Conservation (phyloP, 2,113 vertebrate genomes). For the Naja naja region DNA sequence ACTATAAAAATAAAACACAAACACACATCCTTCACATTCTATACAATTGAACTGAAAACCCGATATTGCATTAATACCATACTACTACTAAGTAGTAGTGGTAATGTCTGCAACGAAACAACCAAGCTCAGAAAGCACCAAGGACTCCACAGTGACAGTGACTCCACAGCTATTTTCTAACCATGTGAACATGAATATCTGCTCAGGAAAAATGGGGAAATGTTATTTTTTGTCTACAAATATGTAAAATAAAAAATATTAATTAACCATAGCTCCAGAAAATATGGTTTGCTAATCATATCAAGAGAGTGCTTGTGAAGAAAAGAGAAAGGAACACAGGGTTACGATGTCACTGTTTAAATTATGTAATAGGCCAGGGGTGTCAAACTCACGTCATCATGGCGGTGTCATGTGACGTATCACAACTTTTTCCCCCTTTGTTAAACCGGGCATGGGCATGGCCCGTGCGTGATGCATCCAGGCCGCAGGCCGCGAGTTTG, state of each 20-base stretch:
- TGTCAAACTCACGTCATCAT: too few species aligned
- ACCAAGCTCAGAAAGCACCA: background rate
- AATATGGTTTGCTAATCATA: background rate
- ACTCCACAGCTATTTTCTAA: background rate
- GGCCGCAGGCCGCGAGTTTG: too few species aligned
- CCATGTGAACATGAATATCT: background rate
- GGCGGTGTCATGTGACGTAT: too few species aligned
- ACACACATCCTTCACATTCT: too few species aligned
- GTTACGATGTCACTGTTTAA: background rate
- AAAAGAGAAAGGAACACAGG: background rate
- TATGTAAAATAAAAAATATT: background rate
- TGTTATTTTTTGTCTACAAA: background rate
- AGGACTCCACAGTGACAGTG: background rate
- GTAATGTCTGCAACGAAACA: background rate
- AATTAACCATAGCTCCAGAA: background rate
- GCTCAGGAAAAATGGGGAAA: background rate
- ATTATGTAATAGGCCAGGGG: background rate
- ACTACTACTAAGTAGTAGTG: background rate
- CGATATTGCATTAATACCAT: too few species aligned
- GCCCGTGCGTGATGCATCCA: too few species aligned
- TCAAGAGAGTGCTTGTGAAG: background rate
- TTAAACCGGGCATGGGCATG: too few species aligned
- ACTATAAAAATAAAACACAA: too few species aligned
- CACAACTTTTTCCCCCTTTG: too few species aligned
- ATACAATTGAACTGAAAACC: too few species aligned